Evolutionary conservation across 2,888 invertebrate species (phyloP).

Genomic region (Sycophila texana): DNA sequence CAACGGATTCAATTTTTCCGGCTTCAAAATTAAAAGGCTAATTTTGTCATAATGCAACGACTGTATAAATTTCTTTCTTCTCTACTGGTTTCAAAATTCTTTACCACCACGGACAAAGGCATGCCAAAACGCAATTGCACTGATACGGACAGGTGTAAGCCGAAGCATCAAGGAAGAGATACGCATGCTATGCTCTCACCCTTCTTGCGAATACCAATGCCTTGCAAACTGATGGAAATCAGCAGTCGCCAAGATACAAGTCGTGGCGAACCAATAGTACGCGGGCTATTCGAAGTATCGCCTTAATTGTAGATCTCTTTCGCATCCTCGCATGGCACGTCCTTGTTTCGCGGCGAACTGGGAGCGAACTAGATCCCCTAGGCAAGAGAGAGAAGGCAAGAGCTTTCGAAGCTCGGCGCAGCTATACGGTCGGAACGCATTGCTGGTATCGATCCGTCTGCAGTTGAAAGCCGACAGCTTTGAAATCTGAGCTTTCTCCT

Average conservation of each 20-base stretch:
- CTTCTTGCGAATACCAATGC: too few species aligned
- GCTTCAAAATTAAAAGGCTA: too few species aligned
- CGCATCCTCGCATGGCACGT: not conserved
- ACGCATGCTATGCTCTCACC: too few species aligned
- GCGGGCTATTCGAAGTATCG: not conserved
- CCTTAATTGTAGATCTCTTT: slow-evolving; percentile 31
- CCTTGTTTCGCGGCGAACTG: not conserved
- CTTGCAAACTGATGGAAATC: too few species aligned
- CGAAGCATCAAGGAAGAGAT: too few species aligned
- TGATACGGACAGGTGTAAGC: too few species aligned
- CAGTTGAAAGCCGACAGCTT: slow-evolving; percentile 47
- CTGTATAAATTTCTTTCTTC: too few species aligned
- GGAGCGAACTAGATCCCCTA: not conserved
- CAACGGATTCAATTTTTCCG: too few species aligned
- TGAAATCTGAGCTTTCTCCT: slow-evolving; percentile 44
- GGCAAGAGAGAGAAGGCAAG: not conserved
- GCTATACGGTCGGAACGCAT: slow-evolving; percentile 30
- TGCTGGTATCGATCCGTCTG: slow-evolving; percentile 40
- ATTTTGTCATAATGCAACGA: too few species aligned
- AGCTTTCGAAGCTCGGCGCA: not conserved
- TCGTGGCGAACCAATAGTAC: not conserved
- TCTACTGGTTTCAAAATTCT: too few species aligned
- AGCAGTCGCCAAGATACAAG: not conserved
- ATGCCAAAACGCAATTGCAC: too few species aligned
- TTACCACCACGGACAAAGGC: too few species aligned